Percentiles rank a stretch among this genome's conserved stretches.
Evolutionary conservation across 2,113 vertebrate species (phyloP).

Genomic region (Aspidoscelis tigris): DNA sequence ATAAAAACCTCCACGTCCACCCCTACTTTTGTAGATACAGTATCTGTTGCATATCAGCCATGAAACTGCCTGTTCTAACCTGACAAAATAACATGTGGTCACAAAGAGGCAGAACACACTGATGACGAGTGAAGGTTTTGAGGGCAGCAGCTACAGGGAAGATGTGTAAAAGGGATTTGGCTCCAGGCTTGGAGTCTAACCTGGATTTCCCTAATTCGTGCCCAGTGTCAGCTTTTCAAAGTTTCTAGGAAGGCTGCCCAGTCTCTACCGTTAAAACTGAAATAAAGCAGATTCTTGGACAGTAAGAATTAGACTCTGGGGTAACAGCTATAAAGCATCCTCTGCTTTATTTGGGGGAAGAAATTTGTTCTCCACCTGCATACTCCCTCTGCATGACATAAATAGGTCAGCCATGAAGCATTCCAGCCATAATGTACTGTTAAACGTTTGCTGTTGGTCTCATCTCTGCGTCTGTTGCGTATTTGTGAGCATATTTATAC

Average conservation of each 20-base stretch:
- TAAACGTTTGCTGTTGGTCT: no score
- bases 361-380: background rate
- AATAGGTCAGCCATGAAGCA: background rate
- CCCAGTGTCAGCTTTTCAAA: background rate
- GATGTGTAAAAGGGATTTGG: background rate
- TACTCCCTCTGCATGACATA: background rate
- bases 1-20: background rate
- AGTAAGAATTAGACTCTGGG: background rate
- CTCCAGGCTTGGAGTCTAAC: background rate
- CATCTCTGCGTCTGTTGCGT: background rate
- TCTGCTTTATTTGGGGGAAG: background rate
- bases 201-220: background rate
- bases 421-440: background rate
- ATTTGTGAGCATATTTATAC: background rate
- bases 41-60: background rate
- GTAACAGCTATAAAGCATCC: background rate
- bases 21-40: background rate
- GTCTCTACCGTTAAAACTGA: background rate
- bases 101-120: background rate
- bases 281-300: conserved; percentile 27
- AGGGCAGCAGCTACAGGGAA: background rate
- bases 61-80: background rate
- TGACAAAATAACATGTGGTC: background rate
- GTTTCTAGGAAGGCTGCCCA: conserved; percentile 16
- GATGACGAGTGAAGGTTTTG: background rate